Base-by-base conservation (phyloP, 2,113 vertebrate genomes). In the Syrmaticus mikado region DNA sequence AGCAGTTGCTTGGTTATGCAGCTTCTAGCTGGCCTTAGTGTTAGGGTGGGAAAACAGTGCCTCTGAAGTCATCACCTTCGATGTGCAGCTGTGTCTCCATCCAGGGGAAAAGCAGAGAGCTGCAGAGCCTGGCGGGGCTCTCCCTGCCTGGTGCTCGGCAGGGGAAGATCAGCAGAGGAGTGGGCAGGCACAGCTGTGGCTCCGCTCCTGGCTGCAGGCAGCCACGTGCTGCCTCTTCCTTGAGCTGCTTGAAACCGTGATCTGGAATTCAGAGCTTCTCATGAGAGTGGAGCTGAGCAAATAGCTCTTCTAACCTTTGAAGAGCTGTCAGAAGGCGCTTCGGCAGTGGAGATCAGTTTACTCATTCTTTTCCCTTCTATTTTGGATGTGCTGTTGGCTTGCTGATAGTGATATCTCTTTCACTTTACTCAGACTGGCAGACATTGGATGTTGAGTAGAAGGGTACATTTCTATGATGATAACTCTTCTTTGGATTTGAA, bases 81-180 rank as follows among this genome's bases (percentile, higher is more conserved):
- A 30, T 78, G 70, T 13, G 0, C 36, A 5, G 27, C 30, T 57
- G 3, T 30, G 10, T 57, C 34, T 82, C 6, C 22, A 13, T 4
- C 16, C 3, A 13, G 40, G 34, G 41, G 24, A 66, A 40, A 32
- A 53, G 60, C 20, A 36, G 75, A 32, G 78, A 36, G 21, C 30
- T 86, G 58, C 16, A 5, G 13, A 71, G 36, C 13, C 41, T 13
- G 50, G 28, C 5, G 10, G 34, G 43, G 52, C 67, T 17, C 21
- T 83, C 77, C 19, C 61, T 0, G 7, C 24, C 14, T 60, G 65
- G 36, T 0, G 0, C 16, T 60, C 62, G 5, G 25, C 7, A 18
- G 8, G 20, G 50, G 22, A 24, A 13, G 57, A 55, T 76, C 14
- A 72, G 64, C 25, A 5, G 6, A 22, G 66, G 43, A 55, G 41